These are phyloP conservation scores for Alosa sapidissima DNA, from an alignment of 2,797 vertebrate genomes.

Conservation along the genomic window DNA sequence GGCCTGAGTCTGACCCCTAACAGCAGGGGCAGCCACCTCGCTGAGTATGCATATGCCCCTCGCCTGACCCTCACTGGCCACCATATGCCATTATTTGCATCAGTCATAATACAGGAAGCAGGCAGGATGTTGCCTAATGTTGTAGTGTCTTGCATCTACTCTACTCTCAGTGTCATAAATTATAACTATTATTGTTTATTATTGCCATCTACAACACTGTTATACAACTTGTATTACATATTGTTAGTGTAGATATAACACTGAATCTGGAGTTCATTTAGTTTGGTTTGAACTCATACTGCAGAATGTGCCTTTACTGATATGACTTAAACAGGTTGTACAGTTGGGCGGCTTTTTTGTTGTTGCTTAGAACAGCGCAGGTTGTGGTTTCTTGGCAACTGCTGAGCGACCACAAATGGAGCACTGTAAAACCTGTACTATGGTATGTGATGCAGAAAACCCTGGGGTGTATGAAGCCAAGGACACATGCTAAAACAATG, in stretches of 20 bases:
- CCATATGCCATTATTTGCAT: conserved; percentile 15
- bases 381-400: neutral
- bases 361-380: neutral
- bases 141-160: neutral
- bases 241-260: neutral
- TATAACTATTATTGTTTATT: neutral
- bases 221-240: neutral
- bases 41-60: conserved; percentile 37
- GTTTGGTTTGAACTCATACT: neutral
- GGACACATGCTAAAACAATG: neutral
- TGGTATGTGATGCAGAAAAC: neutral
- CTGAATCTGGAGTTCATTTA: neutral
- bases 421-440: neutral
- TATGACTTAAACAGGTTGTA: neutral
- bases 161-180: neutral
- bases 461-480: neutral
- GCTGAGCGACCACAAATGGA: neutral
- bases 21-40: conserved; percentile 40
- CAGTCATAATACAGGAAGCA: conserved; percentile 23
- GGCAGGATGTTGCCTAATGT: neutral
- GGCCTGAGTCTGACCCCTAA: conserved; percentile 4
- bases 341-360: neutral
- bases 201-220: neutral
- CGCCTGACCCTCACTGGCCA: conserved; percentile 29
- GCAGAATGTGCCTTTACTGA: neutral